A percentile compares a stretch with the other conserved stretches of the same genome.
phyloP scores from a whole-genome alignment of 2,797 vertebrate genomes.

The Enteromius mattozi region DNA sequence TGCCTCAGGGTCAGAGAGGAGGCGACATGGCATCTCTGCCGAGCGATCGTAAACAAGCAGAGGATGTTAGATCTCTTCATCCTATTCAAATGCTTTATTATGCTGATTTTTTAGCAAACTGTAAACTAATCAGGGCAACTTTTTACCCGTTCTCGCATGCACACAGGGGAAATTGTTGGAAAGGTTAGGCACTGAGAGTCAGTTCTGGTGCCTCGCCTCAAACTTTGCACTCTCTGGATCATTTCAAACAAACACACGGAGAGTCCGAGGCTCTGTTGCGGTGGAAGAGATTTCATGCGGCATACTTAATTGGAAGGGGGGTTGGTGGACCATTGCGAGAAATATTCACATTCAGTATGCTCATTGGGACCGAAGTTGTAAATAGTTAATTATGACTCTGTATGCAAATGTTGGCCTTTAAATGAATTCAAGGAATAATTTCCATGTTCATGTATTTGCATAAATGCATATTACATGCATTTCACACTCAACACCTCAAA shows the following conservation, averaged over 20 bases:
- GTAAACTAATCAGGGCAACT: slow-evolving; percentile 79
- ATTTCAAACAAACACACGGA: slow-evolving; percentile 42
- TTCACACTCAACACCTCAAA: slow-evolving; percentile 62
- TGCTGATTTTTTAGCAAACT: slow-evolving; percentile 76
- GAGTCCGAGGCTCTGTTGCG: slow-evolving; percentile 39
- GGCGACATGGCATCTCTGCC: slow-evolving; percentile 67
- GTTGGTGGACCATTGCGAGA: slow-evolving; percentile 68
- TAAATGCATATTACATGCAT: slow-evolving; percentile 83
- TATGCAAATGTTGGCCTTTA: slow-evolving; percentile 85
- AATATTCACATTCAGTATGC: slow-evolving; percentile 48
- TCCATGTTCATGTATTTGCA: slow-evolving; percentile 77
- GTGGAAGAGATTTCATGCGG: slow-evolving; percentile 38
- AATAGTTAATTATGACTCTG: slow-evolving; percentile 72
- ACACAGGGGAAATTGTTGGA: slow-evolving; percentile 70
- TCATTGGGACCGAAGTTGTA: slow-evolving; percentile 63
- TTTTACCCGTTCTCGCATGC: slow-evolving; percentile 56
- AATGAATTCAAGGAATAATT: slow-evolving; percentile 77
- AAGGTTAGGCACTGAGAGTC: slow-evolving; percentile 73
- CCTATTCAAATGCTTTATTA: slow-evolving; percentile 77
- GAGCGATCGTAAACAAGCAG: slow-evolving; percentile 75
- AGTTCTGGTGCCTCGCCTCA: slow-evolving; percentile 50
- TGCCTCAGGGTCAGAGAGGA: slow-evolving; percentile 79
- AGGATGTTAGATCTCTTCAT: slow-evolving; percentile 77
- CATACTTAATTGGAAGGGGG: slow-evolving; percentile 63
- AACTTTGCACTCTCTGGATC: slow-evolving; percentile 56